Evolutionary conservation across 2,888 invertebrate species (phyloP).

Genomic region (Meiosimyza decipiens): DNA sequence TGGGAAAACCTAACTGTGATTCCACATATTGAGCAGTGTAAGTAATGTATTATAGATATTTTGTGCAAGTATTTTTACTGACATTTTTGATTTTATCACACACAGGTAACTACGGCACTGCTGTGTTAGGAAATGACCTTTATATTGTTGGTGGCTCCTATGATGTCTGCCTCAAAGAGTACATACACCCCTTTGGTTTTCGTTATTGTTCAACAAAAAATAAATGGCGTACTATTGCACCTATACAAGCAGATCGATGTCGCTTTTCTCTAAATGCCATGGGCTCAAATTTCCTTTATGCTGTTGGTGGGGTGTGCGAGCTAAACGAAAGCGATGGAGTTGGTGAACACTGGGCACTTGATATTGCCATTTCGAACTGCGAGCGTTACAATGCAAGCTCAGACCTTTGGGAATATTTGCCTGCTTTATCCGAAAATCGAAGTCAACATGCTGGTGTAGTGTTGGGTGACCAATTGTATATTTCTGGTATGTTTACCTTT

Average conservation of each 20-base stretch:
- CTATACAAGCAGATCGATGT: conserved; percentile 75
- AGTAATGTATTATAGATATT: conserved; percentile 30
- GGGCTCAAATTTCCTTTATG: conserved; percentile 68
- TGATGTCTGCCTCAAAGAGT: conserved; percentile 74
- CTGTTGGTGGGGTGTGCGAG: conserved; percentile 75
- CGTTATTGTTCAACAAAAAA: conserved; percentile 73
- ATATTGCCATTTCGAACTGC: conserved; percentile 65
- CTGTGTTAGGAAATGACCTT: conserved; percentile 75
- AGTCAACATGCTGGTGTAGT: conserved; percentile 73
- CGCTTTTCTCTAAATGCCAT: conserved; percentile 75
- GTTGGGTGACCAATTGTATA: conserved; percentile 59
- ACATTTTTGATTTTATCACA: not conserved
- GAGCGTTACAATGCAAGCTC: conserved; percentile 72
- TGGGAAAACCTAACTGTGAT: conserved; percentile 77
- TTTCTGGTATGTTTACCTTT: conserved; percentile 60
- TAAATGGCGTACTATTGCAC: conserved; percentile 76
- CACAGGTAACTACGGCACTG: conserved; percentile 73
- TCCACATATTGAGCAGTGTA: conserved; percentile 78
- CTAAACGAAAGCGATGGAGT: conserved; percentile 67
- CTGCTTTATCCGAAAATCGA: conserved; percentile 70
- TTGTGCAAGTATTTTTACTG: not conserved
- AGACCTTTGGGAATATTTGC: conserved; percentile 72
- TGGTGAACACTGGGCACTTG: conserved; percentile 61
- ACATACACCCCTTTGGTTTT: conserved; percentile 79
- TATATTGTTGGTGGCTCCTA: conserved; percentile 80